Evolutionary conservation across 2,113 vertebrate genomes (phyloP).

Genomic region (Dryoscopus gambensis): DNA sequence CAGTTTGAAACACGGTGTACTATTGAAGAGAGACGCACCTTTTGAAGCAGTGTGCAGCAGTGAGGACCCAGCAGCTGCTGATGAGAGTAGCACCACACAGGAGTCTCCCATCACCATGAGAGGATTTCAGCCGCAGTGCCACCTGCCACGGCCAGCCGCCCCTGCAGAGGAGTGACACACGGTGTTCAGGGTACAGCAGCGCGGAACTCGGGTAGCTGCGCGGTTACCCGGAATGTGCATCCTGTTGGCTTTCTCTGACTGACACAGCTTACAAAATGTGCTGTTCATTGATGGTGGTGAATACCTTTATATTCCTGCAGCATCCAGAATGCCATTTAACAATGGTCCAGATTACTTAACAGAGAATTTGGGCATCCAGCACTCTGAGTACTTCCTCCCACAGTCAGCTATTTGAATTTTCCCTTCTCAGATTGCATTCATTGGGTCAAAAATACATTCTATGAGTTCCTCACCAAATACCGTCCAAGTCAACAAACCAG

Average conservation of each 20-base stretch:
- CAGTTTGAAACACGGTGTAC: neutral
- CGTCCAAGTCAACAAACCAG: neutral
- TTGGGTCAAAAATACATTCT: neutral
- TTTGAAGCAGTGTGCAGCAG: constrained; percentile 96
- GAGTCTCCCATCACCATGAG: constrained; percentile 85
- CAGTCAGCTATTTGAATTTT: neutral
- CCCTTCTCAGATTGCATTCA: neutral
- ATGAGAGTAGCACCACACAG: constrained; percentile 94
- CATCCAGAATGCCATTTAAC: neutral
- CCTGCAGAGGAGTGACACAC: constrained; percentile 55
- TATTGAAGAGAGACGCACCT: constrained; percentile 71
- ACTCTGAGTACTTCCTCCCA: neutral
- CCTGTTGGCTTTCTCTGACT: neutral
- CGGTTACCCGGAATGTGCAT: neutral
- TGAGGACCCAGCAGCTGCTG: constrained; percentile 94
- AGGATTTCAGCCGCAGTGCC: constrained; percentile 85
- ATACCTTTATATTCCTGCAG: neutral
- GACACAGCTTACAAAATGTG: neutral
- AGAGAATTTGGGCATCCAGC: neutral
- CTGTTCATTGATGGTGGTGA: neutral
- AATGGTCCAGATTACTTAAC: neutral
- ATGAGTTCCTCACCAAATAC: neutral
- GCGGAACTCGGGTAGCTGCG: neutral
- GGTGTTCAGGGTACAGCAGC: neutral
- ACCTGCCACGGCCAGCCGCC: constrained; percentile 97